Evolutionary conservation across 1,140 invertebrate genomes (phyloP).

Genomic region (Drosophila kanapiae): DNA sequence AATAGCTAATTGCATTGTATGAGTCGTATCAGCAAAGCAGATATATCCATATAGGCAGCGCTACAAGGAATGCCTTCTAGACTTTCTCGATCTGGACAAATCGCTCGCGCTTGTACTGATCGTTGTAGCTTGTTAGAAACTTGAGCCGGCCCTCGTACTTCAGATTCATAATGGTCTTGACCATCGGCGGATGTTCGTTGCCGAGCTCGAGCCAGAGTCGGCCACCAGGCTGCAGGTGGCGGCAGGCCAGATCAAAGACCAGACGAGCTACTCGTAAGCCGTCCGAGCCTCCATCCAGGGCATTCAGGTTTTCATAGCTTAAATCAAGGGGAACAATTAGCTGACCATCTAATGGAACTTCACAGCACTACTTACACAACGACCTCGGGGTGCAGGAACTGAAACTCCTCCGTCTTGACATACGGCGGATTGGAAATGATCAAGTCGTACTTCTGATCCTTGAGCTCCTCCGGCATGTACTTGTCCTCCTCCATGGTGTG

Average conservation of each 20-base stretch:
- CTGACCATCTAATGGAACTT: too few relatives aligned
- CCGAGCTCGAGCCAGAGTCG: slow-evolving; percentile 88
- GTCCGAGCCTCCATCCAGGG: slow-evolving; percentile 88
- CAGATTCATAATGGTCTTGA: slow-evolving; percentile 86
- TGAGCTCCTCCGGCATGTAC: slow-evolving; percentile 74
- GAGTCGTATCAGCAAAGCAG: slow-evolving; percentile 32
- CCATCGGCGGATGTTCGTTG: slow-evolving; percentile 86
- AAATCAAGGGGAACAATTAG: background rate
- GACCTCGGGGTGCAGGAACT: slow-evolving; percentile 87
- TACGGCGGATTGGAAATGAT: slow-evolving; percentile 90
- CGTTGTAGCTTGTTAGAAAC: slow-evolving; percentile 86
- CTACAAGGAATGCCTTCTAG: slow-evolving; percentile 24
- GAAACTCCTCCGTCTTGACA: slow-evolving; percentile 86
- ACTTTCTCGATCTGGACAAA: slow-evolving; percentile 87
- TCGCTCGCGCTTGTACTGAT: slow-evolving; percentile 87
- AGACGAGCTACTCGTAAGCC: slow-evolving; percentile 87
- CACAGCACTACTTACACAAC: slow-evolving; percentile 86
- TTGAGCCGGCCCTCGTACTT: slow-evolving; percentile 85
- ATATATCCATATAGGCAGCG: background rate
- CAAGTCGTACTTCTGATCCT: slow-evolving; percentile 86
- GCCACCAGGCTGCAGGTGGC: slow-evolving; percentile 86
- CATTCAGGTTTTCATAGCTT: slow-evolving; percentile 88
- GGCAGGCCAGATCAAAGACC: slow-evolving; percentile 86
- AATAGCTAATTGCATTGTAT: slow-evolving; percentile 63
- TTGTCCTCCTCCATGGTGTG: slow-evolving; percentile 85